These are phyloP conservation scores for Leptobrachium leishanense DNA, from an alignment of 2,113 vertebrate species.

Conservation along the genomic window DNA sequence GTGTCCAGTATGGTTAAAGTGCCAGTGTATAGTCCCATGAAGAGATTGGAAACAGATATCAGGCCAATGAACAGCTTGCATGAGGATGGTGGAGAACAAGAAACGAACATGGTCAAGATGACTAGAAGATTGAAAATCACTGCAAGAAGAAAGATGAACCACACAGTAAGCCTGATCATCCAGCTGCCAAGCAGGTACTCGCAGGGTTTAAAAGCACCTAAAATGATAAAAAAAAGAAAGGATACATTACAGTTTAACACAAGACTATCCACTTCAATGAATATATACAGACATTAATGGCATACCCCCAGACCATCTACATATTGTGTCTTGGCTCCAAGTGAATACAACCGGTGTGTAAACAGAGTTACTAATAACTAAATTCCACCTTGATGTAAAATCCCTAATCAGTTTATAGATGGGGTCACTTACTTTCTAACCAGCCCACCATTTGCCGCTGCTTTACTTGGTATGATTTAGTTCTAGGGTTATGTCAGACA, in stretches of 20 bases:
- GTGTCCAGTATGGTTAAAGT: constrained; percentile 85
- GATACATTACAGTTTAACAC: background rate
- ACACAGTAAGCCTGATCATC: constrained; percentile 98
- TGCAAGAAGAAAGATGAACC: constrained; percentile 96
- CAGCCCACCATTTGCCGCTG: too few relatives aligned
- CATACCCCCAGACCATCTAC: background rate
- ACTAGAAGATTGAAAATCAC: constrained; percentile 90
- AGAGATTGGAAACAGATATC: constrained; percentile 87
- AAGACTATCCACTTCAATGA: background rate
- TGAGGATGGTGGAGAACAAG: constrained; percentile 69
- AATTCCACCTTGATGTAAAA: too few relatives aligned
- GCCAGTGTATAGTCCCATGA: constrained; percentile 87
- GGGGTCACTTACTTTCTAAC: too few relatives aligned
- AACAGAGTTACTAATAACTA: too few relatives aligned
- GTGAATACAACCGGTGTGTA: background rate
- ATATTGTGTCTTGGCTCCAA: background rate
- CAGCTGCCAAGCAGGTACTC: constrained; percentile 94
- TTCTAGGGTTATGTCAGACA: too few relatives aligned
- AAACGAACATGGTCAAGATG: constrained; percentile 79
- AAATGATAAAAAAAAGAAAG: constrained; percentile 46
- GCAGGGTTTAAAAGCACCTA: constrained; percentile 97
- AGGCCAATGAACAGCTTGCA: constrained; percentile 85
- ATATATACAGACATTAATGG: background rate
- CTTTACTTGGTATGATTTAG: too few relatives aligned
- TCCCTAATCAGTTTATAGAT: too few relatives aligned